A percentile compares a stretch with the other conserved stretches of the same genome.
Conservation (phyloP, 1,140 invertebrate genomes). For the Whitmania pigra region DNA sequence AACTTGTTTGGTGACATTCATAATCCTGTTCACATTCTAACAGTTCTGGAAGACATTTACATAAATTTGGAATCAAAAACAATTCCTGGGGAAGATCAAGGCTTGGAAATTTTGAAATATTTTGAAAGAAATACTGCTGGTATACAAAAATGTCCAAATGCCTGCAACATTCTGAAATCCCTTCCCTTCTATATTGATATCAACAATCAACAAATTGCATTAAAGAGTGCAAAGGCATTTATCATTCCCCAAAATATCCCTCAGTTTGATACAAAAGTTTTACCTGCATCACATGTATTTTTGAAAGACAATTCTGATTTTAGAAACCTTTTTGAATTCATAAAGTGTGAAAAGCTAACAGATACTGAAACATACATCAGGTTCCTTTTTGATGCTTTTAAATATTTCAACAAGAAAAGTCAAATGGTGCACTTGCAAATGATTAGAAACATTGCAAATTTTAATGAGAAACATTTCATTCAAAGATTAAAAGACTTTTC, state of each 20-base stretch:
- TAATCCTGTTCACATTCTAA: no score
- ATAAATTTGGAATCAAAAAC: no score
- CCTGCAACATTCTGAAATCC: neutral
- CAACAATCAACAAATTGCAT: neutral
- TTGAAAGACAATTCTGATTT: neutral
- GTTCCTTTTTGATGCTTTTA: neutral
- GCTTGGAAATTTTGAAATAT: neutral
- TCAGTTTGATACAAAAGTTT: conserved; percentile 2
- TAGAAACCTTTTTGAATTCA: neutral
- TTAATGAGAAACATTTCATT: neutral
- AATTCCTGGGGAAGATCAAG: no score
- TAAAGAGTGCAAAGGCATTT: neutral
- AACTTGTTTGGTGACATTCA: no score
- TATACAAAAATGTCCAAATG: neutral
- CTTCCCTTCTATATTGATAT: conserved; percentile 4
- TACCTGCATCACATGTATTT: neutral
- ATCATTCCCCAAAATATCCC: neutral
- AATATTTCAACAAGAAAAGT: neutral
- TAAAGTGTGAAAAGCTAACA: neutral
- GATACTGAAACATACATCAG: neutral
- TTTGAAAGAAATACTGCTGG: neutral
- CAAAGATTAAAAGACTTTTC: neutral
- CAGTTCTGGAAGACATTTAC: no score
- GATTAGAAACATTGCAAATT: neutral
- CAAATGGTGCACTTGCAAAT: neutral